Conservation (phyloP, 2,888 invertebrate species). For the Pristionchus entomophagus region DNA sequence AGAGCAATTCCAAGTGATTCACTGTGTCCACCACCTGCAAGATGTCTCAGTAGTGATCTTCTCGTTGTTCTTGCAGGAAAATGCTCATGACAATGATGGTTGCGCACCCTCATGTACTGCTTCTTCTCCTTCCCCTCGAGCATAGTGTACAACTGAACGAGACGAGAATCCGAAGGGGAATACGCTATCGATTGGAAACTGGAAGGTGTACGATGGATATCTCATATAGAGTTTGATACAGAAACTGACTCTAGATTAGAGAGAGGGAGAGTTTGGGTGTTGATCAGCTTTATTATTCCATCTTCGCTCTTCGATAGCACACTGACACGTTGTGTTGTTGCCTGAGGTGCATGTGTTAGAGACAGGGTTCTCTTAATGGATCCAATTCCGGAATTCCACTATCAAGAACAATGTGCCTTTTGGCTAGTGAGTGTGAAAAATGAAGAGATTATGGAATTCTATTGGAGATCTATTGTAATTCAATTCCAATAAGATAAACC, state of each 20-base stretch:
- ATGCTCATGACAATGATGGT: not conserved
- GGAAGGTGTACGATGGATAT: no score
- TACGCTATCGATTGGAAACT: slow-evolving; percentile 60
- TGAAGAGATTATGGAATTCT: no score
- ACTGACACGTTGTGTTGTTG: slow-evolving; percentile 30
- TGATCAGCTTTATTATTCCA: slow-evolving; percentile 38
- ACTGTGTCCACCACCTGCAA: slow-evolving; percentile 57
- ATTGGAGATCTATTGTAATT: no score
- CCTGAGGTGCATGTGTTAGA: not conserved
- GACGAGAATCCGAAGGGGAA: slow-evolving; percentile 58
- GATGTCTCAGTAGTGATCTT: not conserved
- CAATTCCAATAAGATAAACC: no score
- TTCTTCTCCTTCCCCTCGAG: slow-evolving; percentile 69
- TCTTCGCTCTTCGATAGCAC: not conserved
- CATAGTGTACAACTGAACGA: slow-evolving; percentile 66
- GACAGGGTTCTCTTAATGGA: no score
- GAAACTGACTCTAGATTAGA: not conserved
- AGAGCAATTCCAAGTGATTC: slow-evolving; percentile 60
- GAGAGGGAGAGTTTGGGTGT: slow-evolving; percentile 26
- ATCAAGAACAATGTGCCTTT: no score
- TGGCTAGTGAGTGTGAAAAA: no score
- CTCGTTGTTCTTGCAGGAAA: not conserved
- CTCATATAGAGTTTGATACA: no score
- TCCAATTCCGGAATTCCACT: no score
- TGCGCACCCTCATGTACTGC: slow-evolving; percentile 60